A percentile compares a stretch with the other conserved stretches of the same genome.
These are phyloP conservation scores for Brachionus rubens DNA, from an alignment of 1,140 invertebrate genomes.

Conservation along the genomic window DNA sequence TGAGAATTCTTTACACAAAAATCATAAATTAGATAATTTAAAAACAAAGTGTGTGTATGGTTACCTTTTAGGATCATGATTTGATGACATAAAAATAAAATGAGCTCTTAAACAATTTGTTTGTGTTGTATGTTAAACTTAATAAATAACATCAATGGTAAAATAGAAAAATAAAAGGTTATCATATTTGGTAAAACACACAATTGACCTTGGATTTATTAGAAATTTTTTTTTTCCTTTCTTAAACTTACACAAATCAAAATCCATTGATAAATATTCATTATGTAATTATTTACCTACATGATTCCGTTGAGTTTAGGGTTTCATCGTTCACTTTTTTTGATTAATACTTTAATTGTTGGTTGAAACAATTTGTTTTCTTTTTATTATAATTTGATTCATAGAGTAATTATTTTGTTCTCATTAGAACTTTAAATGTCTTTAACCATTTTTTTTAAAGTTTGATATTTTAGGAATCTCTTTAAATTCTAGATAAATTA, in stretches of 20 bases:
- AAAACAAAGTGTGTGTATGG: neutral
- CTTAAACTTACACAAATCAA: constrained; percentile 10
- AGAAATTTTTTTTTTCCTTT: neutral
- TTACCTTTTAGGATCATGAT: neutral
- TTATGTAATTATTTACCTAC: constrained; percentile 35
- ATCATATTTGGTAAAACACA: constrained; percentile 19
- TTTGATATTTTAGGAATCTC: constrained; percentile 16
- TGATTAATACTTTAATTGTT: too few relatives aligned
- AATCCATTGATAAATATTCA: constrained; percentile 22
- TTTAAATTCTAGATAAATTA: constrained; percentile 3
- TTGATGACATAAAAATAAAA: neutral
- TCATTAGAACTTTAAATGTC: neutral
- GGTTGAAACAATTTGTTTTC: too few relatives aligned
- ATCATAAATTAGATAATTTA: neutral
- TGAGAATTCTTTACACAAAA: too few relatives aligned
- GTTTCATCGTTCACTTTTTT: neutral
- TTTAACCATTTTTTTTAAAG: neutral
- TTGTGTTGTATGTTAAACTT: too few relatives aligned
- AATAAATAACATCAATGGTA: neutral
- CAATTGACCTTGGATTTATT: constrained; percentile 25
- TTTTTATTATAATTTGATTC: constrained; percentile 19
- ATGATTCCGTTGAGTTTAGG: constrained; percentile 24
- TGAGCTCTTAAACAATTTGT: too few relatives aligned
- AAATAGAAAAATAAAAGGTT: constrained; percentile 22
- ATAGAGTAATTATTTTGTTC: neutral